phyloP scores from a whole-genome alignment of 1,140 invertebrate species.

The Trachelipus rathkii region DNA sequence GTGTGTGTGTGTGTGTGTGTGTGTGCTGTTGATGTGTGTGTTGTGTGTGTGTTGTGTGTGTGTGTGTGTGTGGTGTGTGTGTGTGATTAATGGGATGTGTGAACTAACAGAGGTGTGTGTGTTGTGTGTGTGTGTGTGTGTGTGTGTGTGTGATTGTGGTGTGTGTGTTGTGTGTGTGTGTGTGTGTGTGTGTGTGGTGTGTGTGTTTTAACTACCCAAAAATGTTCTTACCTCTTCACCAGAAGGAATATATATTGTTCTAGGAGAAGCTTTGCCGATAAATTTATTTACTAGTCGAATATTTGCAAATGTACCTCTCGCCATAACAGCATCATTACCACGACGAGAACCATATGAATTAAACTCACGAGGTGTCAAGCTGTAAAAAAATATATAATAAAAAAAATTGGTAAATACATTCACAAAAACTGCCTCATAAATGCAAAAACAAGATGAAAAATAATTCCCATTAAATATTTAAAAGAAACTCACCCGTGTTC shows the following conservation, averaged over 20 bases:
- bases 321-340: conserved; percentile 96
- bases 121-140: too few species aligned
- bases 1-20: too few species aligned
- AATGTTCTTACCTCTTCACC: conserved; percentile 64
- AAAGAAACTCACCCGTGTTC: conserved; percentile 60
- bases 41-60: too few species aligned
- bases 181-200: too few species aligned
- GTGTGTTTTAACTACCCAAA: too few species aligned
- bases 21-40: too few species aligned
- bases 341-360: conserved; percentile 96
- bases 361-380: conserved; percentile 85
- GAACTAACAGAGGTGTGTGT: too few species aligned
- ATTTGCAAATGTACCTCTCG: conserved; percentile 95
- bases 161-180: too few species aligned
- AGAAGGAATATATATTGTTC: conserved; percentile 81
- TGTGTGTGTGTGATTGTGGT: too few species aligned
- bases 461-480: neutral
- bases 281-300: conserved; percentile 94
- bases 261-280: conserved; percentile 70
- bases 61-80: too few species aligned
- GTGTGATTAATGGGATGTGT: too few species aligned
- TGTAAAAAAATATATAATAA: conserved; percentile 49
- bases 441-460: neutral
- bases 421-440: neutral
- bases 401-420: neutral